phyloP scores from a whole-genome alignment of 1,140 invertebrate genomes.

The Probaryconus sp. region DNA sequence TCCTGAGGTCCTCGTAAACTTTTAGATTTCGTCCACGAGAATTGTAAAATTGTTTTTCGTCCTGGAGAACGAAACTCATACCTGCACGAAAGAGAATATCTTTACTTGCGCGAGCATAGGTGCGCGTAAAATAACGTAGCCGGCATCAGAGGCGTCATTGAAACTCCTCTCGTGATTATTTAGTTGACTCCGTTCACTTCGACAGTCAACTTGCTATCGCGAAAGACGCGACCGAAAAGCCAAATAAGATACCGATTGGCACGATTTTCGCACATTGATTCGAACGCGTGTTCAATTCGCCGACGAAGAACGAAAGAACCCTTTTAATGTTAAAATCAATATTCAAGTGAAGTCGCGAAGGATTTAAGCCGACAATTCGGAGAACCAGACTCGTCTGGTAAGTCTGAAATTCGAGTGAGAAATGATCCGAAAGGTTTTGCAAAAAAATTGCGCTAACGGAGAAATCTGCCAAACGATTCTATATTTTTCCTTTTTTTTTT shows the following conservation, averaged over 20 bases:
- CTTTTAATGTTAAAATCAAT: not conserved
- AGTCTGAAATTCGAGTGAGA: too few relatives aligned
- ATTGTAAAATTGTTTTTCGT: conserved; percentile 4
- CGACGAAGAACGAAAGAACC: too few relatives aligned
- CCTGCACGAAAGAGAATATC: conserved; percentile 7
- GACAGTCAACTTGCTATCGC: conserved; percentile 30
- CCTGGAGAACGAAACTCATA: conserved; percentile 1
- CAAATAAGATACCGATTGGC: too few relatives aligned
- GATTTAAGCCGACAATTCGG: not conserved
- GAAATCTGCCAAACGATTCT: too few relatives aligned
- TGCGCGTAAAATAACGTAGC: conserved; percentile 36
- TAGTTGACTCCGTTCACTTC: conserved; percentile 55
- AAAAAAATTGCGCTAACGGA: too few relatives aligned
- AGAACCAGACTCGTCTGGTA: conserved; percentile 18
- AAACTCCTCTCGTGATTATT: conserved; percentile 43
- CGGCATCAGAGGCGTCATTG: conserved; percentile 48
- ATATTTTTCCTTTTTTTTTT: conserved; percentile 1
- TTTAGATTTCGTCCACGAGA: too few relatives aligned
- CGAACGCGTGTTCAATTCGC: too few relatives aligned
- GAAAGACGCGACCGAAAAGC: too few relatives aligned
- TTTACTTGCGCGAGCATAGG: conserved; percentile 43
- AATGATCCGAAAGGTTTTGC: too few relatives aligned
- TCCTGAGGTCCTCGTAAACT: too few relatives aligned
- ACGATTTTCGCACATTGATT: not conserved
- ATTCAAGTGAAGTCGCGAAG: conserved; percentile 9